Conservation (phyloP, 2,113 vertebrate genomes). For the Himantopus leucocephalus region DNA sequence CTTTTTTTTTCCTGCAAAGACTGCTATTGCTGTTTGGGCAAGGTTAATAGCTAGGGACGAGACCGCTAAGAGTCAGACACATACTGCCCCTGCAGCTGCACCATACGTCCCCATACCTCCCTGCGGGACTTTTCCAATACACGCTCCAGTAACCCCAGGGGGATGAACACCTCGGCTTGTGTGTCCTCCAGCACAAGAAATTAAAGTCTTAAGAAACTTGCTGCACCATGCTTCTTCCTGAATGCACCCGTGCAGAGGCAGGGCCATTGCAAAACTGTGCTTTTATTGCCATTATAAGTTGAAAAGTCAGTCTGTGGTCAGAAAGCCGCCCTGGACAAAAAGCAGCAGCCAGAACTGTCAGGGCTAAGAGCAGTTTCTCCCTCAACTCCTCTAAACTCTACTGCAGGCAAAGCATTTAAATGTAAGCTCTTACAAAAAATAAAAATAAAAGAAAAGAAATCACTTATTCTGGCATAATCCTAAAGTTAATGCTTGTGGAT, state of each 20-base stretch:
- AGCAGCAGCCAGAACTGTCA: not conserved
- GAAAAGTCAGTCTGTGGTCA: not conserved
- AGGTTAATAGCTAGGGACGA: not conserved
- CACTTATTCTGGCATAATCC: not conserved
- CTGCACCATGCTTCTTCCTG: not conserved
- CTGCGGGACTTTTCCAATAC: not conserved
- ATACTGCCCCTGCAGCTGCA: not conserved
- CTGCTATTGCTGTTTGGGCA: not conserved
- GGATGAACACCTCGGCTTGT: not conserved
- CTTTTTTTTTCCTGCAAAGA: not conserved
- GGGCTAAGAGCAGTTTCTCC: not conserved
- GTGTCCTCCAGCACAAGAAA: not conserved
- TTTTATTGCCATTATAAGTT: not conserved
- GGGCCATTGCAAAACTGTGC: not conserved
- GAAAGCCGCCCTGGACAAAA: not conserved
- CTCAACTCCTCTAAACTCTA: not conserved
- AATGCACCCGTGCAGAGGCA: not conserved
- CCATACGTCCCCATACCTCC: accelerated
- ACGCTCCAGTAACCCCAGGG: not conserved
- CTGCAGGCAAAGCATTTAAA: not conserved
- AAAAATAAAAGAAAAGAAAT: not conserved
- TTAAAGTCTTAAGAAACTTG: not conserved
- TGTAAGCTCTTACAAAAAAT: not conserved
- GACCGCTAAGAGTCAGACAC: accelerated
- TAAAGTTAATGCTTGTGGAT: not conserved